A percentile compares a stretch with the other conserved stretches of the same genome.
These are phyloP conservation scores for Enteromius anoplus DNA, from an alignment of 2,797 vertebrate genomes.

Conservation along the genomic window DNA sequence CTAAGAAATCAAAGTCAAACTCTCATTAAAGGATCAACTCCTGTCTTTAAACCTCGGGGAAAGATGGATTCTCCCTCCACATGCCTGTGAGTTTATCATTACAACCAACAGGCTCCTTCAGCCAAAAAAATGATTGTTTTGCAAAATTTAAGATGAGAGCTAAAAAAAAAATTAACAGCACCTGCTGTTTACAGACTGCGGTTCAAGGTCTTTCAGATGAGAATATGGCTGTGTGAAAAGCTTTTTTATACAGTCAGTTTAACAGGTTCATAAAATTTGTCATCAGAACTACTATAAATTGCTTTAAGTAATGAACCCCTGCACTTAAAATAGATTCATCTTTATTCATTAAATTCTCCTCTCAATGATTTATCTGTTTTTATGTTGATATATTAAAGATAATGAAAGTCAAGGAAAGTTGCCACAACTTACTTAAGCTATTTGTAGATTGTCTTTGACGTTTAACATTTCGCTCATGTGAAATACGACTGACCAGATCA, in stretches of 20 bases:
- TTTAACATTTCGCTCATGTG: background rate
- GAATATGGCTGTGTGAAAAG: constrained; percentile 12
- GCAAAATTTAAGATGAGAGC: constrained; percentile 6
- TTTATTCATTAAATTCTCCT: background rate
- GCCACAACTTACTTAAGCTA: background rate
- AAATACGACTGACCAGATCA: background rate
- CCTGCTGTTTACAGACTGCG: background rate
- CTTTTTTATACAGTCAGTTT: constrained; percentile 14
- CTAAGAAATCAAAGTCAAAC: constrained; percentile 37
- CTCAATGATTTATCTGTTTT: background rate
- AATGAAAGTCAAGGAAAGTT: background rate
- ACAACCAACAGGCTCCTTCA: background rate
- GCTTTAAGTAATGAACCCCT: constrained; percentile 9
- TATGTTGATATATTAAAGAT: background rate
- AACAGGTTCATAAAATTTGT: background rate
- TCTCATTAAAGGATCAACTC: constrained; percentile 18
- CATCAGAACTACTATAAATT: constrained; percentile 7
- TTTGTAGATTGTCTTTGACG: background rate
- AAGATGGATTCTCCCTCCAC: background rate
- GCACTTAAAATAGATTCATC: background rate
- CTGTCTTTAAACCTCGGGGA: constrained; percentile 4
- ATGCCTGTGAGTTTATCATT: background rate
- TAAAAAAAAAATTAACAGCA: background rate
- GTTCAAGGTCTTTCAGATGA: constrained; percentile 14
- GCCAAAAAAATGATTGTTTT: background rate